Conservation (phyloP, 2,888 invertebrate species). For the Perizoma flavofasciatum region DNA sequence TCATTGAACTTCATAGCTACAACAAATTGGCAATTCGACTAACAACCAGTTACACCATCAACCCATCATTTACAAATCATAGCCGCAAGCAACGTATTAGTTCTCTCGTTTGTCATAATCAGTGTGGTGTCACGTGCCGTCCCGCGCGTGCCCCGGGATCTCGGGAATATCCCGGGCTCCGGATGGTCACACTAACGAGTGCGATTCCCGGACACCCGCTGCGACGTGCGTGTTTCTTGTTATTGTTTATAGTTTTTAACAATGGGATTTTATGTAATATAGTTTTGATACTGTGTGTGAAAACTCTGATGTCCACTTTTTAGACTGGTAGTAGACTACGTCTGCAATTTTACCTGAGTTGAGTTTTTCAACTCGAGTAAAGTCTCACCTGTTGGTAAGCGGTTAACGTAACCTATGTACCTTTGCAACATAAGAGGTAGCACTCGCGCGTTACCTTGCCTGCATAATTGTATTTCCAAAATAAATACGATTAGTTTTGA, state of each 20-base stretch:
- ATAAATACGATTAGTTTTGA: no score
- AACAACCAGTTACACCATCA: constrained; percentile 31
- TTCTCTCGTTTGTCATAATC: constrained; percentile 39
- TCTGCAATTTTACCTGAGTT: no score
- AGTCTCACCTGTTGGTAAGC: no score
- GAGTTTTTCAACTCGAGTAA: no score
- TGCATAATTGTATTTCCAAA: no score
- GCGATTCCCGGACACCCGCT: constrained; percentile 64
- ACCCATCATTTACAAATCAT: constrained; percentile 36
- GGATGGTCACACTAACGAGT: constrained; percentile 53
- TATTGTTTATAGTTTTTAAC: constrained; percentile 43
- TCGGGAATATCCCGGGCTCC: constrained; percentile 4
- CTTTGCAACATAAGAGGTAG: no score
- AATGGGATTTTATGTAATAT: constrained; percentile 18
- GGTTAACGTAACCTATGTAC: no score
- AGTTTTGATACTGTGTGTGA: constrained; percentile 17
- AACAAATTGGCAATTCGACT: constrained; percentile 29
- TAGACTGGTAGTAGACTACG: neutral
- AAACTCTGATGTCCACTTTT: constrained; percentile 8
- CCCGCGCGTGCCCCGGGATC: constrained; percentile 9
- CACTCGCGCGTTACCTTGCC: no score
- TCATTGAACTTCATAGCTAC: constrained; percentile 21
- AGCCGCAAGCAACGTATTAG: constrained; percentile 34
- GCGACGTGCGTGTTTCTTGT: constrained; percentile 47
- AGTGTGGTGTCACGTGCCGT: constrained; percentile 29